These are phyloP conservation scores for Basileuterus tristriatus DNA, from an alignment of 2,797 vertebrate species.

Conservation along the genomic window DNA sequence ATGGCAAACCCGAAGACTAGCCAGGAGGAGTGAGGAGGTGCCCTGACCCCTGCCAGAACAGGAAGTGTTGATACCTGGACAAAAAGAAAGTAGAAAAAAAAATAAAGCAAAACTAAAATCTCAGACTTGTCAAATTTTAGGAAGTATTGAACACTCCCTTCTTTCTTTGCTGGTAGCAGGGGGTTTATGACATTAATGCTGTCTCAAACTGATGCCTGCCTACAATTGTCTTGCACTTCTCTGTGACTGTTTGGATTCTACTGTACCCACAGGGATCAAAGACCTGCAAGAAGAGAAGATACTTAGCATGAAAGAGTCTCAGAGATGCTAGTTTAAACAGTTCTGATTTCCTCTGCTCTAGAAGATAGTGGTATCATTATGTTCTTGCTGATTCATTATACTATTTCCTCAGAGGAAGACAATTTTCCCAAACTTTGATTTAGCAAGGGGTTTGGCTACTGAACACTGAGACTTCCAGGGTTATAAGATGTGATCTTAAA, in stretches of 20 bases:
- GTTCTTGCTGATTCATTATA: background rate
- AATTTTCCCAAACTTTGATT: background rate
- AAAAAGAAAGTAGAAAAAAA: background rate
- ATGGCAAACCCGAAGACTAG: fast-evolving
- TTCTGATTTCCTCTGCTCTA: background rate
- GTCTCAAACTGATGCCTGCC: background rate
- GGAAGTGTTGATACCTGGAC: background rate
- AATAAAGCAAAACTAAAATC: background rate
- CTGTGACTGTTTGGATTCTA: background rate
- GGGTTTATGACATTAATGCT: background rate
- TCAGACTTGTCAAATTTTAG: background rate
- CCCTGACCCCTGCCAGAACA: background rate
- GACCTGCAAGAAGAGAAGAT: background rate
- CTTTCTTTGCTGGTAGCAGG: background rate
- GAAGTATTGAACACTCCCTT: background rate
- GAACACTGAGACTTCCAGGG: background rate
- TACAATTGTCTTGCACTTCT: background rate
- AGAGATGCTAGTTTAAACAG: background rate
- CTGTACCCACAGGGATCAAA: background rate
- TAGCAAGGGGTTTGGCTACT: background rate
- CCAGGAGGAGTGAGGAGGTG: background rate
- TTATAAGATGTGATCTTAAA: background rate
- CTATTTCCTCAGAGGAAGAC: background rate
- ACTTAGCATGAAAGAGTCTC: background rate
- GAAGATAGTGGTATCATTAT: background rate